These are phyloP conservation scores for Petrocephalus microphthalmus DNA, from an alignment of 2,113 vertebrate genomes.

Conservation along the genomic window DNA sequence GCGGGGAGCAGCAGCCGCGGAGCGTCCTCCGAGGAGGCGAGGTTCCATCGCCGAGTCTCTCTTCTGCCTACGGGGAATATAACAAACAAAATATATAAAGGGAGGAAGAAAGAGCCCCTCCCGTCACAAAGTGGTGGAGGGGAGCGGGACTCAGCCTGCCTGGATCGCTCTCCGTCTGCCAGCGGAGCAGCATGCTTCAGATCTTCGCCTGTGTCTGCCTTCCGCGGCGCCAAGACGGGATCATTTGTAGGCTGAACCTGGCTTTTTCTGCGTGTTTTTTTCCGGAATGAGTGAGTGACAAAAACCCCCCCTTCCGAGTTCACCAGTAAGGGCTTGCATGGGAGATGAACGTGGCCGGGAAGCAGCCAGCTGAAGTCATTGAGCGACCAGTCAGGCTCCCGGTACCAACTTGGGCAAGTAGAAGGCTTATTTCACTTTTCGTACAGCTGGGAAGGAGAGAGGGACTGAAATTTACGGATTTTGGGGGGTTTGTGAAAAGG, in stretches of 20 bases:
- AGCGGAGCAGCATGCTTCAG: conserved; percentile 23
- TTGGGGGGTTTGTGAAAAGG: not conserved
- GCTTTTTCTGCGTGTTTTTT: not conserved
- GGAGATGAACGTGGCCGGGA: conserved; percentile 80
- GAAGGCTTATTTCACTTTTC: conserved; percentile 5
- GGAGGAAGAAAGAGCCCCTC: not conserved
- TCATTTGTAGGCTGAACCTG: conserved; percentile 34
- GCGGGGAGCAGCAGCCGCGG: not conserved
- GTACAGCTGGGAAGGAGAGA: not conserved
- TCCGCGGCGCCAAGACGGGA: conserved; percentile 15
- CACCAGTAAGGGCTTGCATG: conserved; percentile 57
- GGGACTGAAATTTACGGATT: not conserved
- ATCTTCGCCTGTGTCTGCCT: conserved; percentile 23
- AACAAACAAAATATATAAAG: conserved; percentile 5
- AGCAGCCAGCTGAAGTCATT: conserved; percentile 63
- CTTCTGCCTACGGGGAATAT: conserved; percentile 10
- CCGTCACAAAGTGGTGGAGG: conserved; percentile 14
- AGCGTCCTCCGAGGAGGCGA: conserved; percentile 22
- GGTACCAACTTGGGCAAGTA: conserved; percentile 78
- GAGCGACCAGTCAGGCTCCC: conserved; percentile 72
- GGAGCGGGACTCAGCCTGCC: conserved; percentile 24
- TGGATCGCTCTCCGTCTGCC: conserved; percentile 28
- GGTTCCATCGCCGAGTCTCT: not conserved
- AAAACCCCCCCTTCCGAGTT: conserved; percentile 50
- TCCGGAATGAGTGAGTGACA: conserved; percentile 58